phyloP scores from a whole-genome alignment of 1,140 invertebrate genomes.

The Caerostris extrusa region DNA sequence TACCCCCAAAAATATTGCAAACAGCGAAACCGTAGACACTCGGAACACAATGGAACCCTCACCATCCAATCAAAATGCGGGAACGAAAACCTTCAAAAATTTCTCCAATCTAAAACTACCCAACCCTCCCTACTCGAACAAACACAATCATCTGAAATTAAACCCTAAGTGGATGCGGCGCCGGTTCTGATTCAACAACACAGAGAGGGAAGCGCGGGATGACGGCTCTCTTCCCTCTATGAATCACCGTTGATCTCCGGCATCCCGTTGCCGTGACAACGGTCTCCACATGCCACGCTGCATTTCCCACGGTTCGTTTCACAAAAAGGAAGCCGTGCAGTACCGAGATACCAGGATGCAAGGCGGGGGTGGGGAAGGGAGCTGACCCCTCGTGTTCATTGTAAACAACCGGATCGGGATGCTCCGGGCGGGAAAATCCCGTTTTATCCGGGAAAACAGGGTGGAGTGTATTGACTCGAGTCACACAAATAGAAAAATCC shows the following conservation, averaged over 20 bases:
- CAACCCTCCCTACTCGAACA: background rate
- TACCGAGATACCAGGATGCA: conserved; percentile 18
- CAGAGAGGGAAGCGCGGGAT: background rate
- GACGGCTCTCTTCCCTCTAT: background rate
- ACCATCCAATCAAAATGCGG: too few species aligned
- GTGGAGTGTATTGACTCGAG: conserved; percentile 33
- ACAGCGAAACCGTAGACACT: too few species aligned
- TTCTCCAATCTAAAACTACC: background rate
- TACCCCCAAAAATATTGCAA: too few species aligned
- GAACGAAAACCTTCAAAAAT: background rate
- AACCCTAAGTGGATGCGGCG: conserved; percentile 46
- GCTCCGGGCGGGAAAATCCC: conserved; percentile 31
- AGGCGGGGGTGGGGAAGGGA: background rate
- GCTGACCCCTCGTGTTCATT: conserved; percentile 25
- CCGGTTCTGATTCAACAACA: conserved; percentile 9
- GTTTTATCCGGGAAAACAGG: conserved; percentile 8
- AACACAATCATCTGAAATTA: conserved; percentile 51
- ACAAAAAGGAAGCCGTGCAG: conserved; percentile 32
- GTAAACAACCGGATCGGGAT: conserved; percentile 28
- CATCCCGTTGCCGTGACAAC: conserved; percentile 62
- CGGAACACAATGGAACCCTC: too few species aligned
- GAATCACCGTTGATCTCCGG: conserved; percentile 59
- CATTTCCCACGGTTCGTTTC: conserved; percentile 56
- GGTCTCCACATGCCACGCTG: conserved; percentile 30
- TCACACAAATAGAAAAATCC: conserved; percentile 20